Base-by-base conservation (phyloP, 2,888 invertebrate genomes). In the Spatulosminthurus flaviceps region DNA sequence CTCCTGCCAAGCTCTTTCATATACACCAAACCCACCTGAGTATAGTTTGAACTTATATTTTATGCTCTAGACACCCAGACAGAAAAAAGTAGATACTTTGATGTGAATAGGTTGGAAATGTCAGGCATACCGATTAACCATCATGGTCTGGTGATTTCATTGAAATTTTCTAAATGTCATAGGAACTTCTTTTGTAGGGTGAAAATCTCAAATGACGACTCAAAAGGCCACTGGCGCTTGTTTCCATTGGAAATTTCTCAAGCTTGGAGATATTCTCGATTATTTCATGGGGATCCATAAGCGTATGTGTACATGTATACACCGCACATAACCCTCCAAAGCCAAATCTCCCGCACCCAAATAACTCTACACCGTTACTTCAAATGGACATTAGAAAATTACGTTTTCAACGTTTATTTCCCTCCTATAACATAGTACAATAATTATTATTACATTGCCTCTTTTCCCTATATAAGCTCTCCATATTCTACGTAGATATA, bases 91-190 rank as follows among this genome's bases (percentile, higher is more conserved):
- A 61, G 64, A 64, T 2, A 64, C 28, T 69, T 13, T 13, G 28
- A 21, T 13, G 74, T 61, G 60, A 74, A 69, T 77, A 84, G 79
- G 81, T 82, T 81, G 80, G 81, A 84, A 84, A 84, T 84, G 84
- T 84, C 84, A 84, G 83, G 76, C 79, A 82, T 80, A 83, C 82
- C 83, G 82, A 84, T 83, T 83, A 83, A 83, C 82, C 77, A 78
- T 81, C 82, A 82, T 79, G 84, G 79, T 84, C 82, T 80, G 82
- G 71, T 80, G 84, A 82, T 81, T 82, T 81, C 83, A 84, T 84
- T 83, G 81, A 83, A 80, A 82, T 79, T 81, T 79, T 80, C 61
- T 67, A 84, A 84, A 84, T 84, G 84, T 84, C 84, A 84, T 80
- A 82, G 77, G 77, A 81, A 80, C 70, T 80, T 81, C 79, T 77